Percentiles rank a stretch among this genome's conserved stretches.
These are phyloP conservation scores for Pyrochroa serraticornis DNA, from an alignment of 2,888 invertebrate species.

Conservation along the genomic window DNA sequence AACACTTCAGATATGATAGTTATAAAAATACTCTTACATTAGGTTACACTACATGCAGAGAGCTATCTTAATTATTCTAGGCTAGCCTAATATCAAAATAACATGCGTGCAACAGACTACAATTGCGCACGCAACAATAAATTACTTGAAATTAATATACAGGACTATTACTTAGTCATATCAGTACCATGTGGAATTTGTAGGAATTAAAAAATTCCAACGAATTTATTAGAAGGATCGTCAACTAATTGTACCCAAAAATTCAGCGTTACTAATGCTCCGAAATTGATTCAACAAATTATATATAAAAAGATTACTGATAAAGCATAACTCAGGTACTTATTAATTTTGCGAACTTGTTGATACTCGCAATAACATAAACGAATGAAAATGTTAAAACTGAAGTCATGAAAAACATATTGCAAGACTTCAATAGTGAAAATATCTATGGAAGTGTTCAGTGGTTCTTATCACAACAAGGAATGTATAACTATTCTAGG, in stretches of 20 bases:
- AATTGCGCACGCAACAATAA: conserved; percentile 41
- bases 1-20: conserved; percentile 39
- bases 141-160: conserved; percentile 40
- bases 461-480: conserved; percentile 48
- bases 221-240: conserved; percentile 21
- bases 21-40: conserved; percentile 46
- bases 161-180: conserved; percentile 39
- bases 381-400: not conserved
- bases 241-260: conserved; percentile 25
- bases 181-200: conserved; percentile 48
- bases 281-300: conserved; percentile 36
- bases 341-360: conserved; percentile 41
- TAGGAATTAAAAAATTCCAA: conserved; percentile 35
- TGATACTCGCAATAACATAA: conserved; percentile 19
- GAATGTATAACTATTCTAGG: conserved; percentile 45
- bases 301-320: conserved; percentile 38
- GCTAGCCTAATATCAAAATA: conserved; percentile 49
- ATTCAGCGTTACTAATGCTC: conserved; percentile 25
- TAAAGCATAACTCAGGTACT: conserved; percentile 59
- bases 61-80: conserved; percentile 52
- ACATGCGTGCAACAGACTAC: conserved; percentile 43
- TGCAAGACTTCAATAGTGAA: conserved; percentile 6
- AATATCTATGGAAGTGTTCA: conserved; percentile 42
- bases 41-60: conserved; percentile 52
- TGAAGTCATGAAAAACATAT: not conserved